phyloP scores from a whole-genome alignment of 2,888 invertebrate genomes.

The Phlogophora meticulosa region DNA sequence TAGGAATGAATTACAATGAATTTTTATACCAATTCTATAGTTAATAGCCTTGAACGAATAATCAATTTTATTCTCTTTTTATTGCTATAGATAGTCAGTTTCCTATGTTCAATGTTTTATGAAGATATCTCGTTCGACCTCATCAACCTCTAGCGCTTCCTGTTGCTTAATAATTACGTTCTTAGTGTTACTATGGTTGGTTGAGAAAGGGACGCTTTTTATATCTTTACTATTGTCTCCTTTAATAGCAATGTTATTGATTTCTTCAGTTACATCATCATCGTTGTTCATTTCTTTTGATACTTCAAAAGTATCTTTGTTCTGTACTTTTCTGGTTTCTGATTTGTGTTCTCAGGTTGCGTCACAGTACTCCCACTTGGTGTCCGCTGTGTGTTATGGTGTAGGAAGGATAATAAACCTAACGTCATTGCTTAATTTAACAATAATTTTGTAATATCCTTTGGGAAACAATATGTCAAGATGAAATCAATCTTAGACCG shows the following conservation, averaged over 20 bases:
- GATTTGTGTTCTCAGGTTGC: conserved; percentile 7
- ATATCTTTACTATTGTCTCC: conserved; percentile 42
- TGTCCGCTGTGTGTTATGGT: conserved; percentile 5
- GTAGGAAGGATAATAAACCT: conserved; percentile 39
- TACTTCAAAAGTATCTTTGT: neutral
- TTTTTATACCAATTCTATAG: conserved; percentile 57
- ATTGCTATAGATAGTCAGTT: conserved; percentile 62
- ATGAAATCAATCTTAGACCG: conserved; percentile 1
- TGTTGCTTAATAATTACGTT: conserved; percentile 64
- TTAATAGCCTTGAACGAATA: conserved; percentile 65
- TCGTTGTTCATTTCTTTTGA: conserved; percentile 3
- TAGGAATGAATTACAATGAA: conserved; percentile 55
- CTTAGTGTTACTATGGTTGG: conserved; percentile 53
- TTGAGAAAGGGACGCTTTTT: conserved; percentile 35
- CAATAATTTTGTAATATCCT: conserved; percentile 21
- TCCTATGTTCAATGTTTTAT: conserved; percentile 67
- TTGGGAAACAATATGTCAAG: conserved; percentile 4
- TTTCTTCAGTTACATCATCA: conserved; percentile 14
- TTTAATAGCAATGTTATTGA: conserved; percentile 24
- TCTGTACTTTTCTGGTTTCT: conserved; percentile 6
- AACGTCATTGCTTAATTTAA: conserved; percentile 2
- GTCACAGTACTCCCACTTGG: conserved; percentile 5
- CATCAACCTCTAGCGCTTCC: conserved; percentile 67
- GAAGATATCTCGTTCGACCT: conserved; percentile 65
- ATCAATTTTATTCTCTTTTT: conserved; percentile 65